Base-by-base conservation (phyloP, 2,888 invertebrate genomes). In the Argyresthia goedartella region DNA sequence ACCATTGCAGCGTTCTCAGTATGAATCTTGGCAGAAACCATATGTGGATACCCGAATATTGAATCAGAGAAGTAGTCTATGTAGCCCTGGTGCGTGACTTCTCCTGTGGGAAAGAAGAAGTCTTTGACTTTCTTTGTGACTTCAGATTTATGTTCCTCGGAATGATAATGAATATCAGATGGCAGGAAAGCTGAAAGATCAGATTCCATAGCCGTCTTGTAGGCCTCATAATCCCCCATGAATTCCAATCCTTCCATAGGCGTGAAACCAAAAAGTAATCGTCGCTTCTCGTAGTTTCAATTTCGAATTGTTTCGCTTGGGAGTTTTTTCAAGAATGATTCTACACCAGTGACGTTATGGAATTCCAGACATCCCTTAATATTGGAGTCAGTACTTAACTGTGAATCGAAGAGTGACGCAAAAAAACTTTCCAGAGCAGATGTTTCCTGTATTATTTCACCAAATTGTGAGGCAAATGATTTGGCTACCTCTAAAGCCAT, bases 221-320 rank as follows among this genome's bases (percentile, higher is more conserved):
- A 13, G 13, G 3, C 11, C 2, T 52, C 36, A 11, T 34, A 49
- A 13, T 44, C 7, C 2, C 13, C 43, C 9, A 39, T 36, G 25
- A 16, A 49, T 16, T 33, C 8, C 11, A 35, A 36, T 9, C 49
- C 49, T 46, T 53, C 53, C 34, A 45, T 43, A 16, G 36, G 3
- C n/a, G 53, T 49, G 15, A 39, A 43, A n/a, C 53, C 53, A 10
- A 50, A 39, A 14, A 53, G n/a, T 8, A 36, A 39, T n/a, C 16
- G 49, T 4, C 41, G n/a, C 10, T 45, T 49, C 8, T 49, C 15
- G 42, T 49, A 53, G 13, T 49, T 46, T 14, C 50, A 46, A 16
- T 41, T 46, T 34, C 13, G 15, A 13, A 53, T 33, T 10, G 50
- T 50, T 4, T 44, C 44, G 6, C n/a, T 15, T 33, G 53, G 53